Evolutionary conservation across 2,113 vertebrate genomes (phyloP).

Genomic region (Prochilodus magdalenae): DNA sequence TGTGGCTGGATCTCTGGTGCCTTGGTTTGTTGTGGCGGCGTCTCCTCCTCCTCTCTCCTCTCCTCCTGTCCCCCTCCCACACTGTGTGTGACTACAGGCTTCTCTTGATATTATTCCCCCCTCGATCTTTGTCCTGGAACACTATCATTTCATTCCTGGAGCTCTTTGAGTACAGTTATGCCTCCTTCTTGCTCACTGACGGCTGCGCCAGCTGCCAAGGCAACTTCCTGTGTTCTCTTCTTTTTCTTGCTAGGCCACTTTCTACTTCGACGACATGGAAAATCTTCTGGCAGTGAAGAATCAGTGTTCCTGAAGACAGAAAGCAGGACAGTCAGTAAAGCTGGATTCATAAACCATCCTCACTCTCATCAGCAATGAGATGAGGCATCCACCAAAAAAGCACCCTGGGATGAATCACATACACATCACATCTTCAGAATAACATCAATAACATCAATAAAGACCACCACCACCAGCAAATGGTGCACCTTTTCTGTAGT

Average conservation of each 20-base stretch:
- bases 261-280: background rate
- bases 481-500: too few species aligned
- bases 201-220: background rate
- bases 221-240: constrained; percentile 41
- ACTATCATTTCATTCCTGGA: background rate
- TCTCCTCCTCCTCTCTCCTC: background rate
- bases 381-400: too few species aligned
- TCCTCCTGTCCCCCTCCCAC: background rate
- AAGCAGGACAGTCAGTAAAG: background rate
- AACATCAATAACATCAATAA: too few species aligned
- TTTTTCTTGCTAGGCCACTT: constrained; percentile 8
- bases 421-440: too few species aligned
- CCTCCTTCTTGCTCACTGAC: background rate
- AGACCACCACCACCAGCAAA: too few species aligned
- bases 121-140: background rate
- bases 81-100: background rate
- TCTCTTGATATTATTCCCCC: background rate
- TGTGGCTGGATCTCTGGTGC: too few species aligned
- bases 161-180: background rate
- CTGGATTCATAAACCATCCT: background rate
- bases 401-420: too few species aligned
- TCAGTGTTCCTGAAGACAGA: constrained; percentile 7
- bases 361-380: background rate
- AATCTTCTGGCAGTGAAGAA: constrained; percentile 6
- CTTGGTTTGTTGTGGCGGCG: background rate